Conservation (phyloP, 2,113 vertebrate species). For the Chionodraco myersi region DNA sequence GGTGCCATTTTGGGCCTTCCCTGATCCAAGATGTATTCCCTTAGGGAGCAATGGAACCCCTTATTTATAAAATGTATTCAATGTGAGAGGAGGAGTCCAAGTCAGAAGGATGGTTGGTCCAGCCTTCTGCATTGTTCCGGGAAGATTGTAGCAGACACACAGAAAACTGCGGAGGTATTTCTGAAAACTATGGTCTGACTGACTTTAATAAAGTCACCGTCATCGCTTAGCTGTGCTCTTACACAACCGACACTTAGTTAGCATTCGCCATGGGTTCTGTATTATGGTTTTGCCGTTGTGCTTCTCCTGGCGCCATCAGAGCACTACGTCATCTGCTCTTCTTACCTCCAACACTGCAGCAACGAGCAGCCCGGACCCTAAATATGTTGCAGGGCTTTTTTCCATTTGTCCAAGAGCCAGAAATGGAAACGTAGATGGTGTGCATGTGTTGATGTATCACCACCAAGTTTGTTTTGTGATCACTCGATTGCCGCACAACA, state of each 20-base stretch:
- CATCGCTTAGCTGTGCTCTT: not conserved
- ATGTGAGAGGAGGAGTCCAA: conserved; percentile 36
- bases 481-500: conserved; percentile 69
- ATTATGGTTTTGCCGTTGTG: conserved; percentile 62
- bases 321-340: conserved; percentile 33
- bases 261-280: conserved; percentile 6
- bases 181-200: conserved; percentile 5
- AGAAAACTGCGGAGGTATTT: not conserved
- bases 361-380: conserved; percentile 11
- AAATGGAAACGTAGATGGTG: conserved; percentile 57
- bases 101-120: conserved; percentile 4
- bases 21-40: conserved; percentile 52
- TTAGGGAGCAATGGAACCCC: conserved; percentile 60
- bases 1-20: conserved; percentile 78
- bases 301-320: conserved; percentile 48
- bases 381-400: conserved; percentile 47
- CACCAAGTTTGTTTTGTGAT: conserved; percentile 73
- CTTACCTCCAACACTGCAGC: conserved; percentile 54
- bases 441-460: conserved; percentile 63
- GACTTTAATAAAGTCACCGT: conserved; percentile 37
- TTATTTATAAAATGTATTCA: conserved; percentile 63
- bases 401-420: conserved; percentile 59
- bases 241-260: conserved; percentile 33
- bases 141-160: conserved; percentile 10
- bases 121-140: conserved; percentile 28